Evolutionary conservation across 1,140 invertebrate genomes (phyloP).

Genomic region (Pachyrhynchus sulphureomaculatus): DNA sequence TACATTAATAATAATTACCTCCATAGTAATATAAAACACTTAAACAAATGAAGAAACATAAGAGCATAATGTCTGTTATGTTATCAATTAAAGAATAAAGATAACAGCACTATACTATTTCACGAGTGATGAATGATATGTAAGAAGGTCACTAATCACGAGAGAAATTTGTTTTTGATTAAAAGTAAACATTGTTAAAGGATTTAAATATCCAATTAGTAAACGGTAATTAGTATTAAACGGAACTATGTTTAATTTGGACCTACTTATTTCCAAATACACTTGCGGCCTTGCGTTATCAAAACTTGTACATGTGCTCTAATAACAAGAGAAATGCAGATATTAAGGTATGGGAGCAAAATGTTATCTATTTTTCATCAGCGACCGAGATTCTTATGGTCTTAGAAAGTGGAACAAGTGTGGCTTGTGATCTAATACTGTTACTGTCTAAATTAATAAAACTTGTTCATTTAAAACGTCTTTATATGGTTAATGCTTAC

Average conservation of each 20-base stretch:
- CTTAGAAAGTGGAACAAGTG: conserved; percentile 36
- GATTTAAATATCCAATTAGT: conserved; percentile 6
- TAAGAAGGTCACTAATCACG: conserved; percentile 11
- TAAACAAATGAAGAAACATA: too few species aligned
- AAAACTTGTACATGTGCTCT: background rate
- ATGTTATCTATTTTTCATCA: conserved; percentile 33
- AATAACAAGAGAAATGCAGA: conserved; percentile 33
- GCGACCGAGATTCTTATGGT: conserved; percentile 31
- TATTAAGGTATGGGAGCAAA: conserved; percentile 28
- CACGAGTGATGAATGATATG: background rate
- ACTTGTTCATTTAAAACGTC: background rate
- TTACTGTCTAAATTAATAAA: conserved; percentile 5
- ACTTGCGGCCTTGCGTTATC: conserved; percentile 11
- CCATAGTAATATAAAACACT: too few species aligned
- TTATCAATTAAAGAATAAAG: conserved; percentile 6
- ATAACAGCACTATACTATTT: conserved; percentile 1
- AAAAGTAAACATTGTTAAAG: conserved; percentile 11
- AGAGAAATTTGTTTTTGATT: conserved; percentile 23
- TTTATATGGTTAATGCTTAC: conserved; percentile 10
- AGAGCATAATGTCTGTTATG: conserved; percentile 9
- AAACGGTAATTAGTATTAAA: conserved; percentile 17
- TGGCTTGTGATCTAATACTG: conserved; percentile 23
- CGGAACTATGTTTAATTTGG: background rate
- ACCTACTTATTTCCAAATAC: background rate
- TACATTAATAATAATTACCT: too few species aligned